Evolutionary conservation across 2,888 invertebrate species (phyloP), one percentile per base, ranked within the genome.

Genomic region (Papilio protenor): DNA sequence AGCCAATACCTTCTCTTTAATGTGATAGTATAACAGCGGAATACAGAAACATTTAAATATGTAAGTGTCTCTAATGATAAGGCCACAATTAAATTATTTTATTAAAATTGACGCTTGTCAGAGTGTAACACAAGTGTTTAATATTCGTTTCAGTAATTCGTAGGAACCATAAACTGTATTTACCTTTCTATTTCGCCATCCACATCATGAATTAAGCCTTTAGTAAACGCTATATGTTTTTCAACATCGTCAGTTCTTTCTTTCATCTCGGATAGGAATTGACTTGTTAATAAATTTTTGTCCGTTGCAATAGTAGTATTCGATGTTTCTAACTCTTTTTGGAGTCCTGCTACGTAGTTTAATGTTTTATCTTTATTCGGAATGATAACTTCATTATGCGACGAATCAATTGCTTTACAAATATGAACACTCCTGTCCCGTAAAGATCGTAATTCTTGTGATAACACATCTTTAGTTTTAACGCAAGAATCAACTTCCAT

Each of bases 161-260:
- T 10, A 40, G 16, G 18, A 49, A 76, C 33, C 16, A 49, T 73
- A 57, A 79, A 47, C 45, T 27, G 49, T 70, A 23, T 23, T 49
- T 81, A 94, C 95, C 92, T 92, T 79, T 85, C 85, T 79, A 91
- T 93, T 82, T 94, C 93, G 52, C 82, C 81, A 76, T 92, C 88
- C 33, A 90, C 81, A 81, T 94, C 94, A 81, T 83, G 84, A 70
- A 92, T 88, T n/a, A 84, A 83, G 2, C 91, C 92, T 79, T 81
- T 86, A 2, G 89, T 91, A 79, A 89, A 93, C 12, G 91, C 92
- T 18, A 86, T 85, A 12, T 92, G 81, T 76, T 94, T 91, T 79
- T 93, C 87, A 18, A 92, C 82, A 52, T 93, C 89, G 0, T 72
- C 78, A 52, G 87, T 88, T 81, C 91, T 93, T 14, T 90, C 86